Evolutionary conservation across 2,113 vertebrate genomes (phyloP).

Genomic region (Percina caprodes): DNA sequence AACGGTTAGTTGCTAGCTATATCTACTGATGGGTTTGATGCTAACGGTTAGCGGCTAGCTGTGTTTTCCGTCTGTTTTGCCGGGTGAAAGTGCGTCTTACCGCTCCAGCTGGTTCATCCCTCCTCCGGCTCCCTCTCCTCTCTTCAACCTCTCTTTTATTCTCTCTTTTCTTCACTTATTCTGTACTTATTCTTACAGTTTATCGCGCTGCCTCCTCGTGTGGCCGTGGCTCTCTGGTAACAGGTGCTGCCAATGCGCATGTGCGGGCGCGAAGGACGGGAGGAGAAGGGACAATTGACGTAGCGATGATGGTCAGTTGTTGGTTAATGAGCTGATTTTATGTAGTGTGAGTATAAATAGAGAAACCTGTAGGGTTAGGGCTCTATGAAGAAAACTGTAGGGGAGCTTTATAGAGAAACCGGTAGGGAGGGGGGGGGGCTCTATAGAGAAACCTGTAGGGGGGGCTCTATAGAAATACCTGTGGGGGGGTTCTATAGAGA

Average conservation of each 20-base stretch:
- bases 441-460: too few species aligned
- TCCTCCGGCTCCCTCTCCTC: not conserved
- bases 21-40: not conserved
- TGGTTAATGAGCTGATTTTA: too few species aligned
- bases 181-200: not conserved
- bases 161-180: not conserved
- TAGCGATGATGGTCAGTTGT: too few species aligned
- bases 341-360: too few species aligned
- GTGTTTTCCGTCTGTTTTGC: not conserved
- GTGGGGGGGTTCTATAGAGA: too few species aligned
- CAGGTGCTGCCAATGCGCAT: constrained; percentile 8
- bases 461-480: too few species aligned
- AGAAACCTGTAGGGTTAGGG: too few species aligned
- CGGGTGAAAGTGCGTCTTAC: constrained; percentile 23
- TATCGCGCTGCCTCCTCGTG: not conserved
- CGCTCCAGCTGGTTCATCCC: constrained; percentile 45
- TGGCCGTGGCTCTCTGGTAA: not conserved
- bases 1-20: too few species aligned
- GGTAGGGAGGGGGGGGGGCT: too few species aligned
- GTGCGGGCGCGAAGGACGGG: not conserved
- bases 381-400: too few species aligned
- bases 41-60: constrained; percentile 17
- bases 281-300: not conserved
- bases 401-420: too few species aligned
- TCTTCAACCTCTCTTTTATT: not conserved